A percentile compares a stretch with the other conserved stretches of the same genome.
Evolutionary conservation across 2,888 invertebrate genomes (phyloP).

Genomic region (Drosophila incognita): DNA sequence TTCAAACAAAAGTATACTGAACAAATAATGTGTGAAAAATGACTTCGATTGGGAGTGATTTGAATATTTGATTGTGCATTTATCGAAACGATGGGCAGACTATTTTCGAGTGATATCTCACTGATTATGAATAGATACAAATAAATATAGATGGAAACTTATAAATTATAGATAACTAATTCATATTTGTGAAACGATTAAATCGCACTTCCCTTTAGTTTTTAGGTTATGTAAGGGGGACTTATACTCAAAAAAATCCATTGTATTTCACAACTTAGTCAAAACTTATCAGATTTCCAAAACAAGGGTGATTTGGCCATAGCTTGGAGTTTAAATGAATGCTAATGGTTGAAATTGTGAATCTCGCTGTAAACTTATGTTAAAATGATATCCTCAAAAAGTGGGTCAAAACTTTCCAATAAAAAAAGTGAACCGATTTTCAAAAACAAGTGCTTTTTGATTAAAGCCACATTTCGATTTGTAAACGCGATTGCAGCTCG

Average conservation of each 20-base stretch:
- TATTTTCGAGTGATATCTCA: background rate
- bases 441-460: too few species aligned
- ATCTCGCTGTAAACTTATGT: background rate
- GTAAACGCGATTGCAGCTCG: background rate
- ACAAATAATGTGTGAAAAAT: slow-evolving; percentile 48
- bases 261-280: too few species aligned
- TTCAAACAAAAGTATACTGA: slow-evolving; percentile 17
- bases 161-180: background rate
- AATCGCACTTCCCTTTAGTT: background rate
- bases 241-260: background rate
- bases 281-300: background rate
- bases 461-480: too few species aligned
- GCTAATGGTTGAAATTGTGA: too few species aligned
- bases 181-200: background rate
- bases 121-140: slow-evolving; percentile 5
- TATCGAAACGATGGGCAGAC: slow-evolving; percentile 1
- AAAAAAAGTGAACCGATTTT: too few species aligned
- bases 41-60: slow-evolving; percentile 3
- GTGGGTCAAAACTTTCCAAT: too few species aligned
- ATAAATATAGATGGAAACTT: background rate
- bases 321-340: background rate
- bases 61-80: slow-evolving; percentile 18
- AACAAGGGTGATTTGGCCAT: background rate
- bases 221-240: background rate
- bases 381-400: too few species aligned